Base-by-base conservation (phyloP, 2,113 vertebrate genomes). In the Anthoscopus minutus region DNA sequence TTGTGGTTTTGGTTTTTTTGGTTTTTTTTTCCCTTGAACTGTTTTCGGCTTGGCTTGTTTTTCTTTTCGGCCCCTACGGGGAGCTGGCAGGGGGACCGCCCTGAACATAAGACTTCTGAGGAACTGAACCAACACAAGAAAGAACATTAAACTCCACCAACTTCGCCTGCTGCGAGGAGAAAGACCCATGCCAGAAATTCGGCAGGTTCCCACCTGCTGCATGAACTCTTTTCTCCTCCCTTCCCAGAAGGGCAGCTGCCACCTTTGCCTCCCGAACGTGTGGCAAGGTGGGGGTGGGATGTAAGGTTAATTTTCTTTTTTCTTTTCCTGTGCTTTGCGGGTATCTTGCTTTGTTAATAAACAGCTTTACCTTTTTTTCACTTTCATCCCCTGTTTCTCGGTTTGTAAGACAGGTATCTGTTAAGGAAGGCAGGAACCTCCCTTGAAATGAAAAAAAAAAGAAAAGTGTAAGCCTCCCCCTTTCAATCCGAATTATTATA, bases 281-380 rank as follows among this genome's bases (percentile, higher is more conserved):
- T 0, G 2, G 11, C 1, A 1, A 37, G 33, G 8, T 47, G 42
- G 25, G 9, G 19, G 11, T 47, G 33, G 27, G 15, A 9, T 58
- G 44, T 30, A 31, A 60, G n/a, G 8, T 23, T 76, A 17, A 7
- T 13, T 23, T 31, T 38, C 31, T 11, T 20, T 33, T 44, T 57
- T 44, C 45, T 58, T 35, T 18, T 10, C 10, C 24, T 47, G 19
- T 37, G 54, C 20, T 58, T 58, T 58, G 54, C 2, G 3, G 53
- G 2, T 74, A 10, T 47, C 33, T 30, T 74, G 42, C 33, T 58
- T 47, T 47, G 15, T 12, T 65, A 54, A 37, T 37, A 56, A 66
- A 45, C 27, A 20, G 50, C 25, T 54, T 7, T 24, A 7, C 15
- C 37, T 44, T 15, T 53, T 53, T 65, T 35, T 7, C 25, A 10